These are phyloP conservation scores for Haplochromis vanheusdeni DNA, from an alignment of 2,113 vertebrate species.

Conservation along the genomic window DNA sequence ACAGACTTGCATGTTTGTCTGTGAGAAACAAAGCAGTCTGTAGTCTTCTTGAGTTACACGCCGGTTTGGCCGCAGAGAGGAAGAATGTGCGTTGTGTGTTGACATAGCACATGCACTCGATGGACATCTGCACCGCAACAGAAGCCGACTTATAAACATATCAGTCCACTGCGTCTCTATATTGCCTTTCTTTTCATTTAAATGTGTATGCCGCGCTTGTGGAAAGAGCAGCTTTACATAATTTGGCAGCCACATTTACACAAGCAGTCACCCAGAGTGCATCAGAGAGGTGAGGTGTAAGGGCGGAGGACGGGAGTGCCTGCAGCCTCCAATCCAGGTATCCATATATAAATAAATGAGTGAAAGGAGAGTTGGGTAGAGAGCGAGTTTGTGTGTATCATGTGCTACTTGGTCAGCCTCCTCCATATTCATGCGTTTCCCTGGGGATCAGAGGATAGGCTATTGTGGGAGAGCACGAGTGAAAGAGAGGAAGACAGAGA, in stretches of 20 bases:
- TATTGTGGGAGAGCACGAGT: constrained; percentile 56
- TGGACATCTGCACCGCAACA: constrained; percentile 28
- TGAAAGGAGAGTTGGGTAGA: constrained; percentile 31
- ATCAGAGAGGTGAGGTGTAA: constrained; percentile 6
- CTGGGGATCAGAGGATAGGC: constrained; percentile 57
- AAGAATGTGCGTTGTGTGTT: constrained; percentile 24
- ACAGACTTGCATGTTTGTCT: constrained; percentile 56
- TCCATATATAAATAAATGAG: constrained; percentile 62
- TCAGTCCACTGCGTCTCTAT: background rate
- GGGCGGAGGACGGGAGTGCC: constrained; percentile 48
- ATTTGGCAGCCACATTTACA: constrained; percentile 20
- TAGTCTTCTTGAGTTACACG: constrained; percentile 41
- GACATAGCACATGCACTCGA: constrained; percentile 15
- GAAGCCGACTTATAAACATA: constrained; percentile 14
- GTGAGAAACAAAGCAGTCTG: constrained; percentile 56
- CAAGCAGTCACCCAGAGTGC: constrained; percentile 13
- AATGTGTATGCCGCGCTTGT: background rate
- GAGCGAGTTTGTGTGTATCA: constrained; percentile 30
- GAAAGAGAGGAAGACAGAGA: constrained; percentile 37
- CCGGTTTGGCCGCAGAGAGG: constrained; percentile 1
- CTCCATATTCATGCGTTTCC: constrained; percentile 72
- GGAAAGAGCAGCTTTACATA: background rate
- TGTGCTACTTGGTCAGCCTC: constrained; percentile 55
- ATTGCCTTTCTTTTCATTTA: background rate
- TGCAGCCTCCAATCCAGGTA: constrained; percentile 59